A percentile compares a stretch with the other conserved stretches of the same genome.
phyloP scores from a whole-genome alignment of 2,113 vertebrate genomes.

The Poeciliopsis turrubarensis region DNA sequence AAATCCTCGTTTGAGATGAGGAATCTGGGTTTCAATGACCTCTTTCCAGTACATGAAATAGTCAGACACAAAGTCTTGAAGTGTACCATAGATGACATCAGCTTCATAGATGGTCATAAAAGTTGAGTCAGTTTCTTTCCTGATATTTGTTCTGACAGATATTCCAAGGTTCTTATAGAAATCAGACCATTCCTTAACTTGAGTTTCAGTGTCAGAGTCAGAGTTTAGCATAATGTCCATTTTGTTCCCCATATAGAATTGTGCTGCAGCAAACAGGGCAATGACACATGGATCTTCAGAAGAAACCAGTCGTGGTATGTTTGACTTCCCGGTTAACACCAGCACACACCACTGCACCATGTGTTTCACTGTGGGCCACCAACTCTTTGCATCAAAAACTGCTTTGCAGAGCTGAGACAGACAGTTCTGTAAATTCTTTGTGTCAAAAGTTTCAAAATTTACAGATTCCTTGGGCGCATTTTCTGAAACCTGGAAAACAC shows the following conservation, averaged over 20 bases:
- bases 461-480: neutral
- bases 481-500: conserved; percentile 10
- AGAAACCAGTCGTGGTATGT: neutral
- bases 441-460: neutral
- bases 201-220: neutral
- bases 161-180: conserved; percentile 12
- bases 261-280: conserved; percentile 34
- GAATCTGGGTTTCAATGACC: neutral
- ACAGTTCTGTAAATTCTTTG: neutral
- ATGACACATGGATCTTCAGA: conserved; percentile 19
- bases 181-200: conserved; percentile 24
- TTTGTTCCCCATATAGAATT: conserved; percentile 1
- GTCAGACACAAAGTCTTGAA: conserved; percentile 8
- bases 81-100: conserved; percentile 28
- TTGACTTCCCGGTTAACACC: rapidly evolving
- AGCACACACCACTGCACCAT: conserved; percentile 33
- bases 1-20: rapidly evolving
- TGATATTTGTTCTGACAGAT: neutral
- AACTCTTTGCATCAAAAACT: conserved; percentile 33
- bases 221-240: conserved; percentile 18
- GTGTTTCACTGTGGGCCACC: conserved; percentile 28
- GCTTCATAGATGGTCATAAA: conserved; percentile 11
- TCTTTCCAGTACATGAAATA: neutral
- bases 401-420: conserved; percentile 32
- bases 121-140: neutral